Base-by-base conservation (phyloP, 2,113 vertebrate genomes). In the Oxyura jamaicensis region DNA sequence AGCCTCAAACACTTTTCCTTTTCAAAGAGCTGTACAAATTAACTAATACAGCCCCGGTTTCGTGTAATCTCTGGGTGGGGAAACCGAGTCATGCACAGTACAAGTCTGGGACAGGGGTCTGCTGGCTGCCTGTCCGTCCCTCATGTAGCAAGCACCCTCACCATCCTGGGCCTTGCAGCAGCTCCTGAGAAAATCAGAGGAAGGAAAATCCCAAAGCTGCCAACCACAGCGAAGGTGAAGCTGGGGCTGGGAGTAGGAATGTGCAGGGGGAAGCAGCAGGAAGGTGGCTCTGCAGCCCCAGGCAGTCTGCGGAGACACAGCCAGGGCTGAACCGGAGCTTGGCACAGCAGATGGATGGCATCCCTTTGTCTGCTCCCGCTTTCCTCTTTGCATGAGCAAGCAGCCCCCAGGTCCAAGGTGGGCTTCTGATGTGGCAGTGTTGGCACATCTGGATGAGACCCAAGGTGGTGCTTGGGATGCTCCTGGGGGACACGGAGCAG, bases 1-100 rank as follows among this genome's bases (percentile, higher is more conserved):
- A 93, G 90, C 83, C 85, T 96, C 83, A 39, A 78, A 93, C 95
- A 81, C 86, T 96, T 95, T 69, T 55, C 74, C 86, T 92, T 95
- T 92, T 91, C 92, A 91, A 94, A 92, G 90, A 79, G 62, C 83
- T 76, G 71, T 90, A 93, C 48, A 90, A 94, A 86, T 93, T 96
- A 89, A 92, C 93, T 91, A 94, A 91, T 36, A 62, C 69, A 78
- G 53, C 36, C 58, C 77, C 80, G 44, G 80, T 86, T 58, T 31
- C 62, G 53, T 5, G 6, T 73, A 26, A 44, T 66, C 73, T 91
- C 66, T 68, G 33, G 69, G 15, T 13, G 26, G 80, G 90, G 88
- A 93, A 94, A 93, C 21, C 22, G 59, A 95, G 88, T 91, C 80
- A 88, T 42, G 11, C 0, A 0, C 28, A 4, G 5, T 11, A 8